phyloP scores from a whole-genome alignment of 2,888 invertebrate species.

The Elegia similella region DNA sequence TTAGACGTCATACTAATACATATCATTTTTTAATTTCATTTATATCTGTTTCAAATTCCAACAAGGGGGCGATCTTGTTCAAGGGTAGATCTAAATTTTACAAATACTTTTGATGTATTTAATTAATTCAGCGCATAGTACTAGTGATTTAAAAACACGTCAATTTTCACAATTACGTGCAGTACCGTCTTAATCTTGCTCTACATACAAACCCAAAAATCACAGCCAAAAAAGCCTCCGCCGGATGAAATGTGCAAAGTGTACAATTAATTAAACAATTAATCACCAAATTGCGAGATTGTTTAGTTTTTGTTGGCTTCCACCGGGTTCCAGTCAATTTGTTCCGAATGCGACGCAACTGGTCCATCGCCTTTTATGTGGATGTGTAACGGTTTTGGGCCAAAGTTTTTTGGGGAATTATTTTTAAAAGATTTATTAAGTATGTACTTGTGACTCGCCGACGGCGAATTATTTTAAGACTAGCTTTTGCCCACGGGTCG shows the following conservation, averaged over 20 bases:
- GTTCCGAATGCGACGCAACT: slow-evolving; percentile 44
- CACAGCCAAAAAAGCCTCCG: slow-evolving; percentile 36
- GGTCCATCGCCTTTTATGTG: slow-evolving; percentile 37
- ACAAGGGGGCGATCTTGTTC: too few relatives aligned
- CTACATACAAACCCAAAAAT: slow-evolving; percentile 19
- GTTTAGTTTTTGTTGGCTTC: slow-evolving; percentile 67
- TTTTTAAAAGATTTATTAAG: slow-evolving; percentile 7
- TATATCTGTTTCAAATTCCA: too few relatives aligned
- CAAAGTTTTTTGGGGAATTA: background rate
- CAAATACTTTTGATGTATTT: too few relatives aligned
- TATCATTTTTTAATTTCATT: too few relatives aligned
- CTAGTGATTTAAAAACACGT: too few relatives aligned
- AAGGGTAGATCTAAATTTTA: too few relatives aligned
- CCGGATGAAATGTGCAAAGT: slow-evolving; percentile 49
- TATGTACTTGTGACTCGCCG: background rate
- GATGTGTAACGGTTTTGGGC: slow-evolving; percentile 18
- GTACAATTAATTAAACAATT: slow-evolving; percentile 81
- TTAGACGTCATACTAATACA: too few relatives aligned
- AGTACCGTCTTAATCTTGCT: background rate
- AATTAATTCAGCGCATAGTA: too few relatives aligned
- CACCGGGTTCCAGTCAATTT: slow-evolving; percentile 62
- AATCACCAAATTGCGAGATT: slow-evolving; percentile 76
- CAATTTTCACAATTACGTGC: too few relatives aligned
- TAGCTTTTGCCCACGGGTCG: too few relatives aligned
- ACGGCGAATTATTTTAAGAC: background rate